Conservation (phyloP, 2,797 vertebrate genomes). For the Zalophus californianus region DNA sequence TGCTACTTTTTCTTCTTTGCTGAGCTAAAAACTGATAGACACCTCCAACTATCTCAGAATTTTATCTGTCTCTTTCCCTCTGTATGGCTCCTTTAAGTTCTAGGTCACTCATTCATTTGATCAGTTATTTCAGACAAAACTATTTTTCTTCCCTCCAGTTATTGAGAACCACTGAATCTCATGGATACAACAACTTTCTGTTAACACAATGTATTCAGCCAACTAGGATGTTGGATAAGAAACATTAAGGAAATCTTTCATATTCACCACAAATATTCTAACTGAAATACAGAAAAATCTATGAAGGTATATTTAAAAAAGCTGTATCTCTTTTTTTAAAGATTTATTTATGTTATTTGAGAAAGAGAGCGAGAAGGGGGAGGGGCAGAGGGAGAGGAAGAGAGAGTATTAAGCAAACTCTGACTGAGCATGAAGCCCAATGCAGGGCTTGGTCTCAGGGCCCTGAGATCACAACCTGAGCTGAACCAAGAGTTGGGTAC, state of each 20-base stretch:
- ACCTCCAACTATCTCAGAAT: background rate
- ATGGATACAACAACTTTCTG: background rate
- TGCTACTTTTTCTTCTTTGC: background rate
- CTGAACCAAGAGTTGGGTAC: background rate
- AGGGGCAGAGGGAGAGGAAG: background rate
- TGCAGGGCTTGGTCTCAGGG: background rate
- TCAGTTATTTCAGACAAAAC: constrained; percentile 23
- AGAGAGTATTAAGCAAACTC: background rate
- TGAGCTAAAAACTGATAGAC: background rate
- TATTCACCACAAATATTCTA: background rate
- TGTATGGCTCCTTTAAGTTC: background rate
- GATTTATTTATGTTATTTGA: background rate
- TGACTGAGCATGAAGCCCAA: background rate
- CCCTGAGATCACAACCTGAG: background rate
- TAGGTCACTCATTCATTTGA: background rate
- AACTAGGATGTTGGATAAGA: background rate
- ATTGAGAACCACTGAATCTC: background rate
- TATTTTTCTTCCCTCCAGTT: background rate
- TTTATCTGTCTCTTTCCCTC: background rate
- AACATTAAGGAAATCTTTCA: background rate
- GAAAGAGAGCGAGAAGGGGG: background rate
- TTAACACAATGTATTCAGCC: background rate
- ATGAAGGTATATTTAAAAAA: background rate
- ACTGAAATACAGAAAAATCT: background rate
- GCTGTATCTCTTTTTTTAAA: background rate